phyloP scores from a whole-genome alignment of 2,888 invertebrate genomes.

The Cyclophora punctaria region DNA sequence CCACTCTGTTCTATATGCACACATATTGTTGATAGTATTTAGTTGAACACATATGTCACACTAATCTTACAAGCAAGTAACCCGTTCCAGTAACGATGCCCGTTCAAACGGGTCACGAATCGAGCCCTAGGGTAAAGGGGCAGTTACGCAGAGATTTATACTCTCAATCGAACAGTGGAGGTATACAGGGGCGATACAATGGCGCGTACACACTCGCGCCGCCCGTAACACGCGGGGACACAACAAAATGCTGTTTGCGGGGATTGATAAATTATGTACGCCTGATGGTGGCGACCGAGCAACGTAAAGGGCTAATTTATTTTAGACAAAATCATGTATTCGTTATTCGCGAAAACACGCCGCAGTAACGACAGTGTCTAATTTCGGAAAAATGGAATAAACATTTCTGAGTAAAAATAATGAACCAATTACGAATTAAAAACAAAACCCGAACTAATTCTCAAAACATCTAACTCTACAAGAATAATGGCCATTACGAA shows the following conservation, averaged over 20 bases:
- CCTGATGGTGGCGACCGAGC: slow-evolving; percentile 14
- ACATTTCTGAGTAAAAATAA: too few species aligned
- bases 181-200: not conserved
- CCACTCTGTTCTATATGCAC: not conserved
- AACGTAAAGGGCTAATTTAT: slow-evolving; percentile 1
- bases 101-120: slow-evolving; percentile 17
- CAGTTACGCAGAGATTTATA: slow-evolving; percentile 31
- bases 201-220: not conserved
- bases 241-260: slow-evolving; percentile 23
- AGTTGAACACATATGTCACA: too few species aligned
- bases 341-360: too few species aligned
- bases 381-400: too few species aligned
- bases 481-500: too few species aligned
- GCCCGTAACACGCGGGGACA: slow-evolving; percentile 10
- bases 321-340: not conserved
- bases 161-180: slow-evolving; percentile 18
- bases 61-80: not conserved
- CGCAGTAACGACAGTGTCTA: too few species aligned
- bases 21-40: too few species aligned
- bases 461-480: not conserved
- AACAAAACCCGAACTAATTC: not conserved
- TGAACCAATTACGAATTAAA: too few species aligned
- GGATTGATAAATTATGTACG: not conserved
- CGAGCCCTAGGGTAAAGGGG: slow-evolving; percentile 17
- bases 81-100: slow-evolving; percentile 9